Conservation (phyloP, 1,140 invertebrate species). For the Ylistrum balloti region DNA sequence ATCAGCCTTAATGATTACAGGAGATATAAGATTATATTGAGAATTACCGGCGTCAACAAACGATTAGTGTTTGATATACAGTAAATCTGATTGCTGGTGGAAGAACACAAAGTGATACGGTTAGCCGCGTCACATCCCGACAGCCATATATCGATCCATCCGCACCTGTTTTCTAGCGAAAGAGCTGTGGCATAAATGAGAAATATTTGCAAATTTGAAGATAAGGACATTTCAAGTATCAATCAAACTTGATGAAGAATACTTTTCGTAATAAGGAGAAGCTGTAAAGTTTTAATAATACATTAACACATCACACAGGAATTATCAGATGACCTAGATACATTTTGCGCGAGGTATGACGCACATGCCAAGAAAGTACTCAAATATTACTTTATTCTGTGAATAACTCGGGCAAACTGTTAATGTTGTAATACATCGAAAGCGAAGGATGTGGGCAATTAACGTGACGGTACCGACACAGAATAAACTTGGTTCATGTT, state of each 20-base stretch:
- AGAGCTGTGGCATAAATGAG: background rate
- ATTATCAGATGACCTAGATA: constrained; percentile 17
- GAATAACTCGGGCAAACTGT: background rate
- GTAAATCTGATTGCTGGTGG: background rate
- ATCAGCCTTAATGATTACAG: too few species aligned
- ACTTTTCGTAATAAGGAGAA: background rate
- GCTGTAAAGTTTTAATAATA: background rate
- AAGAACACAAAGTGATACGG: background rate
- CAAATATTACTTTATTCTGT: background rate
- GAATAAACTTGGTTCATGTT: too few species aligned
- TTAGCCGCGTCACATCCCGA: background rate
- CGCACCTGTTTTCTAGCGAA: background rate
- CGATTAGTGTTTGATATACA: background rate
- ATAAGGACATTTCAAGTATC: constrained; percentile 33
- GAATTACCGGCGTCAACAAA: background rate
- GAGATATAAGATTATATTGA: background rate
- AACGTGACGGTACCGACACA: too few species aligned
- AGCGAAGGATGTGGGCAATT: too few species aligned
- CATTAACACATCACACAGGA: background rate
- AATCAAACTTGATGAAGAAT: constrained; percentile 1
- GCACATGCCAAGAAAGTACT: background rate
- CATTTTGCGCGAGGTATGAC: background rate
- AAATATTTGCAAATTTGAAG: constrained; percentile 16
- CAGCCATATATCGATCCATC: background rate
- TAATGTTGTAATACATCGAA: background rate